These are phyloP conservation scores for Anoplius nigerrimus DNA, from an alignment of 2,888 invertebrate species.

Conservation along the genomic window DNA sequence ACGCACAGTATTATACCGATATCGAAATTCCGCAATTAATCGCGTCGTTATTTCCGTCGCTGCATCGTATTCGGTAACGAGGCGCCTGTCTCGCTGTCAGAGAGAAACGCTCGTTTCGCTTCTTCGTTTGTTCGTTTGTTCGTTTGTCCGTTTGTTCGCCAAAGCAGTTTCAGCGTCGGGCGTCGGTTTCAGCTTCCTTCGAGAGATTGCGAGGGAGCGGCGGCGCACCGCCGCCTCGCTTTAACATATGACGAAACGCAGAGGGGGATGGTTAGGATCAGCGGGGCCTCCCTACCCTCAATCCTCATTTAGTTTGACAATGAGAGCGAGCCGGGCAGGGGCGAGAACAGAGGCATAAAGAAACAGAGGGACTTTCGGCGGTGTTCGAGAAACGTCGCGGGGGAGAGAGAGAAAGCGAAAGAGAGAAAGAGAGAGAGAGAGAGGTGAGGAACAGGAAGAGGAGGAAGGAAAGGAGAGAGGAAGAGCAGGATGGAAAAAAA, in stretches of 20 bases:
- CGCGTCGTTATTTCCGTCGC: too few relatives aligned
- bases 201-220: neutral
- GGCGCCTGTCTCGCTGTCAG: too few relatives aligned
- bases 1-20: too few relatives aligned
- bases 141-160: too few relatives aligned
- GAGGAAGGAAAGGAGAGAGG: neutral
- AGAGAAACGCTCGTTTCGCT: too few relatives aligned
- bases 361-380: slow-evolving; percentile 18
- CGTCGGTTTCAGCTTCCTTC: too few relatives aligned
- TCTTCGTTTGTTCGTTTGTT: too few relatives aligned
- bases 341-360: slow-evolving; percentile 24
- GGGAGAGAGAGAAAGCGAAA: too few relatives aligned
- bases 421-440: too few relatives aligned
- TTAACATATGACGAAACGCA: slow-evolving; percentile 14
- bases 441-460: neutral
- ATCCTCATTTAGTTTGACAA: slow-evolving; percentile 39
- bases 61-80: too few relatives aligned
- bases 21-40: too few relatives aligned
- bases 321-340: slow-evolving; percentile 23
- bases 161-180: too few relatives aligned
- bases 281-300: slow-evolving; percentile 10
- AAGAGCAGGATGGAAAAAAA: neutral
- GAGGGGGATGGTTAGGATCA: slow-evolving; percentile 10
- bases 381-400: slow-evolving; percentile 11
- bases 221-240: slow-evolving; percentile 1